These are phyloP conservation scores for Bugulina stolonifera DNA, from an alignment of 2,888 invertebrate species.

Conservation along the genomic window DNA sequence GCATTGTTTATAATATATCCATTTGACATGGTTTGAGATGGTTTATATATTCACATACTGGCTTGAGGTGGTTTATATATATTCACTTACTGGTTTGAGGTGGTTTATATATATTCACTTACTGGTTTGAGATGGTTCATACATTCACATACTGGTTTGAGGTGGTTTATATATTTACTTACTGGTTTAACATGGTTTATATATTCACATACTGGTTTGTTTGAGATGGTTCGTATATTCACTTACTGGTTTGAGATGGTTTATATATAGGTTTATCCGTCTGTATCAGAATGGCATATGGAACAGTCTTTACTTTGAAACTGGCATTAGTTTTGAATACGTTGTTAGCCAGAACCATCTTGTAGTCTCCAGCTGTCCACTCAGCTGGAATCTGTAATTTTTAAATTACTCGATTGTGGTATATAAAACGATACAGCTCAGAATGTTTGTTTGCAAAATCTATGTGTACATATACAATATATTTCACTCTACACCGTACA, in stretches of 20 bases:
- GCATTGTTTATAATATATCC: too few species aligned
- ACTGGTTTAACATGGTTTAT: too few species aligned
- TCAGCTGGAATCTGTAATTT: conserved; percentile 3
- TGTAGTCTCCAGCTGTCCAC: neutral
- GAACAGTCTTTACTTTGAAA: neutral
- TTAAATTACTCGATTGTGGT: too few species aligned
- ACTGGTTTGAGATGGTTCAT: conserved; percentile 24
- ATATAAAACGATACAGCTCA: too few species aligned
- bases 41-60: too few species aligned
- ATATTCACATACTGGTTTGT: conserved; percentile 5
- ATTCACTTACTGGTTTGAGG: conserved; percentile 13
- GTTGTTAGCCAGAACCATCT: neutral
- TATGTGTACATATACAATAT: too few species aligned
- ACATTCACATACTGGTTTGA: too few species aligned
- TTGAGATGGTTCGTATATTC: conserved; percentile 13
- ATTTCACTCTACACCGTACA: too few species aligned
- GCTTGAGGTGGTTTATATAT: too few species aligned
- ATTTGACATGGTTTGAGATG: too few species aligned
- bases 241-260: conserved; percentile 24
- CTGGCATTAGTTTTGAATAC: neutral
- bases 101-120: conserved; percentile 21
- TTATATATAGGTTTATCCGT: conserved; percentile 23
- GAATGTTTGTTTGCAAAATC: too few species aligned
- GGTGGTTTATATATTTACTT: too few species aligned
- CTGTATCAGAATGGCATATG: conserved; percentile 17